Evolutionary conservation across 2,113 vertebrate genomes (phyloP).

Genomic region (Triplophysa rosa): DNA sequence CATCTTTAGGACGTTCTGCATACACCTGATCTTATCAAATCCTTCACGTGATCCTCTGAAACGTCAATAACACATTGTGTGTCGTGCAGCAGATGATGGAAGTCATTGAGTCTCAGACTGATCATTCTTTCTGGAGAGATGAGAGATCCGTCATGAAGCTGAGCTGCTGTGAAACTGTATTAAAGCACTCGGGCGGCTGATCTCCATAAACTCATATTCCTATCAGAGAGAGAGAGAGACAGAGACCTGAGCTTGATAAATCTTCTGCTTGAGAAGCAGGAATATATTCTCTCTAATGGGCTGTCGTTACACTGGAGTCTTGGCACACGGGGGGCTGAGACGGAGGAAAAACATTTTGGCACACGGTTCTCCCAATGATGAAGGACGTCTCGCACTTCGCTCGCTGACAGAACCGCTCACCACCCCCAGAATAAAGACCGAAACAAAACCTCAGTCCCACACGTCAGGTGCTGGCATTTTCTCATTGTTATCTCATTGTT

Average conservation of each 20-base stretch:
- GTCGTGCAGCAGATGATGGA: neutral
- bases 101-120: neutral
- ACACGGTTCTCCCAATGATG: constrained; percentile 38
- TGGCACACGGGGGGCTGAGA: neutral
- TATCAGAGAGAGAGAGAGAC: constrained; percentile 19
- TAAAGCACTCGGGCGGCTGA: neutral
- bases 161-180: no score
- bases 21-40: no score
- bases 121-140: neutral
- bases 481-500: constrained; percentile 43
- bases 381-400: constrained; percentile 33
- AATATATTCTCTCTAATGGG: constrained; percentile 30
- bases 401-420: constrained; percentile 7
- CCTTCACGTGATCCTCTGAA: no score
- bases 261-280: neutral
- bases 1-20: no score
- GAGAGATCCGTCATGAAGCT: neutral
- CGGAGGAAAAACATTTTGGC: constrained; percentile 22
- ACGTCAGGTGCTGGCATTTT: constrained; percentile 37
- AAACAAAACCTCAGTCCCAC: constrained; percentile 39
- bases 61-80: no score
- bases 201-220: constrained; percentile 24
- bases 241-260: neutral
- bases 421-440: neutral
- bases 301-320: constrained; percentile 4